phyloP scores from a whole-genome alignment of 2,113 vertebrate genomes.

The Macrotis lagotis region DNA sequence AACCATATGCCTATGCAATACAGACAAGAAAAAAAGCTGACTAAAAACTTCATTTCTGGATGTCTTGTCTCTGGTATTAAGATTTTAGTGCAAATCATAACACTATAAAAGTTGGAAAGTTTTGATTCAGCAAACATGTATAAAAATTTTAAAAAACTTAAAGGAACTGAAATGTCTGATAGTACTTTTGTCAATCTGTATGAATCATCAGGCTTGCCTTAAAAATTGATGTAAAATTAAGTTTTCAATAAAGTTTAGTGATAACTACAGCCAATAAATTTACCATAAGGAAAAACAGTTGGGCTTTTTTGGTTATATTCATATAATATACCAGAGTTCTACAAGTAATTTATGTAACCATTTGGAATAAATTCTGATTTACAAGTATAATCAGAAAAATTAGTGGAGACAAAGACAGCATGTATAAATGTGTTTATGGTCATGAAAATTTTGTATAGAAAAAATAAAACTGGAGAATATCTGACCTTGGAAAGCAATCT shows the following conservation, averaged over 20 bases:
- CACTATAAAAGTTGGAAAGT: constrained; percentile 1
- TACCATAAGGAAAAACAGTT: background rate
- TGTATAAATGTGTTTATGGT: background rate
- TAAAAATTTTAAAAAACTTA: background rate
- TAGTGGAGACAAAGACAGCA: background rate
- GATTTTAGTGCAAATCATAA: constrained; percentile 3
- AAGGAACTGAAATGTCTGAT: background rate
- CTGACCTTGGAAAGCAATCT: background rate
- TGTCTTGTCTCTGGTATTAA: too few relatives aligned
- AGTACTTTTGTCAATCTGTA: constrained; percentile 37
- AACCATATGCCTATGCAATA: constrained; percentile 91
- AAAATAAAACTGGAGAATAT: background rate
- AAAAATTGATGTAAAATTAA: constrained; percentile 32
- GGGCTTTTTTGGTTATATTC: constrained; percentile 36
- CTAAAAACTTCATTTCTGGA: too few relatives aligned
- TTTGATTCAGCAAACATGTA: background rate
- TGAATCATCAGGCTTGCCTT: background rate
- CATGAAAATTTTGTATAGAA: background rate
- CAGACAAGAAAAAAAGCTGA: constrained; percentile 52
- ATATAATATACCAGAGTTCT: constrained; percentile 6
- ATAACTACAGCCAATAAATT: constrained; percentile 25
- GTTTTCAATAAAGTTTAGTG: constrained; percentile 16
- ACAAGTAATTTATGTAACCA: background rate
- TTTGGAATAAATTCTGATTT: constrained; percentile 4
- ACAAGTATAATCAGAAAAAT: background rate